phyloP scores from a whole-genome alignment of 35 echinoderm and acorn worm genomes.

The Strongylocentrotus purpuratus region DNA sequence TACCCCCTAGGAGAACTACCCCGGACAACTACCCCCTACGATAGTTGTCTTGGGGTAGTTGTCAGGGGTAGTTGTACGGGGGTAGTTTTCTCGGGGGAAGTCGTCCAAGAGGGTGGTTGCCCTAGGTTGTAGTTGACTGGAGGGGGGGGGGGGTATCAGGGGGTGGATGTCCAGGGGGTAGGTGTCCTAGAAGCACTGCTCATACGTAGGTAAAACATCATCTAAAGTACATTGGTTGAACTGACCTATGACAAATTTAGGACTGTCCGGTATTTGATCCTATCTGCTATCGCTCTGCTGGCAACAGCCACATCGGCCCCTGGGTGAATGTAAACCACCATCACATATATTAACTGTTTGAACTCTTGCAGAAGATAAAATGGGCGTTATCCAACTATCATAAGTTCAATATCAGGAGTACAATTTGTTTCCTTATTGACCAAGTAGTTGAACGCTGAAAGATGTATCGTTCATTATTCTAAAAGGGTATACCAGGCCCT shows the following conservation, averaged over 20 bases:
- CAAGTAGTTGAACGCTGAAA: slow-evolving; percentile 4
- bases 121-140: too few relatives aligned
- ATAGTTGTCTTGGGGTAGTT: too few relatives aligned
- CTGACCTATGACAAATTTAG: slow-evolving; percentile 52
- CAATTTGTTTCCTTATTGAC: neutral
- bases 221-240: slow-evolving; percentile 52
- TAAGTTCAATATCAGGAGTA: neutral
- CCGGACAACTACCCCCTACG: too few relatives aligned
- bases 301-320: slow-evolving; percentile 24
- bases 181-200: neutral
- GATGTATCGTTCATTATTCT: too few relatives aligned
- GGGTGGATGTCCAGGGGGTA: too few relatives aligned
- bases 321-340: slow-evolving; percentile 56
- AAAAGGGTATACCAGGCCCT: too few relatives aligned
- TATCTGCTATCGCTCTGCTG: neutral
- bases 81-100: too few relatives aligned
- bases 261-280: slow-evolving; percentile 27
- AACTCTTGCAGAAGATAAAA: slow-evolving; percentile 57
- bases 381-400: slow-evolving; percentile 12
- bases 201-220: slow-evolving; percentile 32
- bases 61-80: too few relatives aligned
- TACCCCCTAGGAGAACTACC: too few relatives aligned
- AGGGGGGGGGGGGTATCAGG: too few relatives aligned
- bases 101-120: too few relatives aligned
- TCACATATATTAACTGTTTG: slow-evolving; percentile 49